Conservation (phyloP, 35 echinoderm and acorn worm genomes). For the Chiridota heheva region DNA sequence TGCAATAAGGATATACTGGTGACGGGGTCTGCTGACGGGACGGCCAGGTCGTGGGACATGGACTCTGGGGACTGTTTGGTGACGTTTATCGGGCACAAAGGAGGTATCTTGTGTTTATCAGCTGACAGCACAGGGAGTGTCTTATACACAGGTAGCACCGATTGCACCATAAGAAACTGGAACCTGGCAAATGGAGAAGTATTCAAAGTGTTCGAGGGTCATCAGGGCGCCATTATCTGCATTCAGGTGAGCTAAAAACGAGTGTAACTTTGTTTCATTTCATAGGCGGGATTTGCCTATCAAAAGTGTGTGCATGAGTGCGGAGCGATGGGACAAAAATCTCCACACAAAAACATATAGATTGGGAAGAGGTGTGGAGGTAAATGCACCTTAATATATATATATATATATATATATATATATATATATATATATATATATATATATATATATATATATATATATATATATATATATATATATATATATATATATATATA, state of each 20-base stretch:
- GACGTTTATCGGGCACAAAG: slow-evolving; percentile 83
- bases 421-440: too few species aligned
- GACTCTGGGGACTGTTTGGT: slow-evolving; percentile 89
- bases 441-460: too few species aligned
- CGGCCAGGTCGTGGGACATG: slow-evolving; percentile 96
- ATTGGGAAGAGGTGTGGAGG: too few species aligned
- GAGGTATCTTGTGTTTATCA: slow-evolving; percentile 75
- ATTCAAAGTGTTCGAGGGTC: slow-evolving; percentile 79
- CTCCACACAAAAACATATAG: too few species aligned
- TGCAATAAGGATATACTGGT: slow-evolving; percentile 89
- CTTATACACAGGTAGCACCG: slow-evolving; percentile 82
- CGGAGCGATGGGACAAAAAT: too few species aligned
- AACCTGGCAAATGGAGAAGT: slow-evolving; percentile 61
- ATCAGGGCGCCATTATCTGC: slow-evolving; percentile 77
- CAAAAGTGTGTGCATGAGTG: too few species aligned
- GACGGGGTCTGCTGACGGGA: slow-evolving; percentile 87
- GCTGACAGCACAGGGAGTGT: slow-evolving; percentile 84
- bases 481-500: too few species aligned
- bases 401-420: too few species aligned
- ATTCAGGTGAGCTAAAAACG: slow-evolving; percentile 49
- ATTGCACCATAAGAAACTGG: slow-evolving; percentile 90
- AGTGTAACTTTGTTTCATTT: neutral
- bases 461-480: too few species aligned
- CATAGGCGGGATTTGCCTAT: too few species aligned
- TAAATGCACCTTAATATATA: too few species aligned